Conservation (phyloP, 2,797 vertebrate species). For the Paedocypris micromegethes region DNA sequence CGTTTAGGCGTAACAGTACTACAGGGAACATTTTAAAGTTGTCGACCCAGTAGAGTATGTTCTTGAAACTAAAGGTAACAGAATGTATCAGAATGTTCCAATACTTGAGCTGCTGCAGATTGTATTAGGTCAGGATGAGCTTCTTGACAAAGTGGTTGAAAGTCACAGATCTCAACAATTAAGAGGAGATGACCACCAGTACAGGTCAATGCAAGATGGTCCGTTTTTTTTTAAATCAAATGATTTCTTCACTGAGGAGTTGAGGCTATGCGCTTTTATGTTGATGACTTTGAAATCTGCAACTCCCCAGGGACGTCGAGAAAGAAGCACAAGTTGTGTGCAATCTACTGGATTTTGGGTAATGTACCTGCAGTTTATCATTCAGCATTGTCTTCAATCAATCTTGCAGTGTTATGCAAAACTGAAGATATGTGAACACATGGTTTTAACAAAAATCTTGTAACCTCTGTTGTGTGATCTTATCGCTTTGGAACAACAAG, state of each 20-base stretch:
- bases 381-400: slow-evolving; percentile 5
- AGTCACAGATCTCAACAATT: background rate
- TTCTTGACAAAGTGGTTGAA: slow-evolving; percentile 1
- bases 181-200: background rate
- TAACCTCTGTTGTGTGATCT: slow-evolving; percentile 1
- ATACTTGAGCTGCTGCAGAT: background rate
- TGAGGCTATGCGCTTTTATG: background rate
- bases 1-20: slow-evolving; percentile 10
- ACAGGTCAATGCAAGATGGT: background rate
- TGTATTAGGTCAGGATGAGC: slow-evolving; percentile 1
- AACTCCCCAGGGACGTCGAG: background rate
- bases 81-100: background rate
- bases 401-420: slow-evolving; percentile 11
- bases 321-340: background rate
- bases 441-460: slow-evolving; percentile 4
- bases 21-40: slow-evolving; percentile 1
- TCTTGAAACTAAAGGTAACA: background rate
- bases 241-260: no score
- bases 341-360: background rate
- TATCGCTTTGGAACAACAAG: slow-evolving; percentile 5
- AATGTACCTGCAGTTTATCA: background rate
- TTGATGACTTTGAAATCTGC: background rate
- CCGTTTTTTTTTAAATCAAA: background rate
- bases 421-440: background rate
- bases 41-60: background rate